Evolutionary conservation across 2,888 invertebrate genomes (phyloP).

Genomic region (Ochropacha duplaris): DNA sequence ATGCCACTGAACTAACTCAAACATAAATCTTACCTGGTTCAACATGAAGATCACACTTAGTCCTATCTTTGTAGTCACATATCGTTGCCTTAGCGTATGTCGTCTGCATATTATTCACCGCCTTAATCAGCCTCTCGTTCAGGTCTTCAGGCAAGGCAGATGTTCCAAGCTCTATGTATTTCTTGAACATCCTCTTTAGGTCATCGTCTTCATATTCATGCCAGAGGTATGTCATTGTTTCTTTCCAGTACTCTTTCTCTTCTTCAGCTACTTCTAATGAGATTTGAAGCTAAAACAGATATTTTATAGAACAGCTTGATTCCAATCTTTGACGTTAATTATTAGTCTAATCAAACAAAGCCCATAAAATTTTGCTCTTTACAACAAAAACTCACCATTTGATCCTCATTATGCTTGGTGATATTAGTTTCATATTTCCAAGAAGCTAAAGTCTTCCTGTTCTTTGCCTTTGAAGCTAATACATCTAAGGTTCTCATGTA

Average conservation of each 20-base stretch:
- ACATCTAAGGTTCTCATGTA: conserved; percentile 85
- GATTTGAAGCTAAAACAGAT: conserved; percentile 51
- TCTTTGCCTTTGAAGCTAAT: conserved; percentile 79
- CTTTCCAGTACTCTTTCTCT: conserved; percentile 85
- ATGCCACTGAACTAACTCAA: background rate
- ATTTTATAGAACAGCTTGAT: no score
- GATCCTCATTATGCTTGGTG: conserved; percentile 85
- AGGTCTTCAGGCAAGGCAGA: conserved; percentile 88
- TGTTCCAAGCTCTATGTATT: conserved; percentile 87
- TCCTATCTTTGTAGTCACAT: conserved; percentile 85
- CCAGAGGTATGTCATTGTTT: conserved; percentile 88
- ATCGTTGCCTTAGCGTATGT: conserved; percentile 90
- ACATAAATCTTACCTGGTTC: conserved; percentile 84
- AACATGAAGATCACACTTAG: conserved; percentile 87
- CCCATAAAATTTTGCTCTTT: no score
- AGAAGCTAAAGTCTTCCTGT: conserved; percentile 82
- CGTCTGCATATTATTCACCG: conserved; percentile 87
- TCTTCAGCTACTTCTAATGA: conserved; percentile 74
- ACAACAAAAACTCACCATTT: conserved; percentile 47
- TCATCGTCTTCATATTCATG: conserved; percentile 86
- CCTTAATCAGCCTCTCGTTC: conserved; percentile 83
- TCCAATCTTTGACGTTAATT: no score
- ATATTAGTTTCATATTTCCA: conserved; percentile 91
- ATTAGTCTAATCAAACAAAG: no score
- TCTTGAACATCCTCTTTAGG: conserved; percentile 88